phyloP scores from a whole-genome alignment of 1,140 invertebrate genomes.

The Drosophila guanche region DNA sequence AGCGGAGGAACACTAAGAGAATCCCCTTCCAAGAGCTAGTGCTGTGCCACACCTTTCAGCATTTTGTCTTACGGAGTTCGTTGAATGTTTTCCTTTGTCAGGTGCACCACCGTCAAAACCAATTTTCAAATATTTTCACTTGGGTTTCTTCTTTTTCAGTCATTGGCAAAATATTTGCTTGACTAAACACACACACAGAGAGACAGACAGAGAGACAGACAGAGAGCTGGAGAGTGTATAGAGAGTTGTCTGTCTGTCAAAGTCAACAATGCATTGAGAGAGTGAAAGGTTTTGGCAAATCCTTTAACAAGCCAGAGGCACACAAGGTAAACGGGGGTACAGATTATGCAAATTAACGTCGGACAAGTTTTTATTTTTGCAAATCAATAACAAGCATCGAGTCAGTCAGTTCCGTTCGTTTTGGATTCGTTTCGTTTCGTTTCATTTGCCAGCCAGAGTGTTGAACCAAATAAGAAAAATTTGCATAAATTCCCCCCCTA shows the following conservation, averaged over 20 bases:
- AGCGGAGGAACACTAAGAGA: neutral
- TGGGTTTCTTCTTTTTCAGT: slow-evolving; percentile 54
- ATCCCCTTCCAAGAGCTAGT: neutral
- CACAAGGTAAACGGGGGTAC: slow-evolving; percentile 6
- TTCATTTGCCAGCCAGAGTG: slow-evolving; percentile 19
- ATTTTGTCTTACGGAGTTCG: slow-evolving; percentile 36
- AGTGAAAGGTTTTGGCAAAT: slow-evolving; percentile 71
- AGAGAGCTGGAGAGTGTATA: slow-evolving; percentile 6
- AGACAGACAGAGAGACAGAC: slow-evolving; percentile 16
- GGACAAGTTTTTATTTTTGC: slow-evolving; percentile 48
- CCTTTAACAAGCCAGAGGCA: slow-evolving; percentile 70
- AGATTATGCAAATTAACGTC: slow-evolving; percentile 76
- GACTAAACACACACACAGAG: slow-evolving; percentile 61
- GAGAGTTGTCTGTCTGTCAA: slow-evolving; percentile 37
- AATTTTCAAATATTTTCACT: slow-evolving; percentile 83
- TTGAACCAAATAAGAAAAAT: slow-evolving; percentile 52
- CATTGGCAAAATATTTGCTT: slow-evolving; percentile 74
- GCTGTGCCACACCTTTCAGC: neutral
- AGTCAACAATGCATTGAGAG: slow-evolving; percentile 74
- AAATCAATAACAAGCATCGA: slow-evolving; percentile 68
- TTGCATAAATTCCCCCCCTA: slow-evolving; percentile 64
- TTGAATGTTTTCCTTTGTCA: slow-evolving; percentile 76
- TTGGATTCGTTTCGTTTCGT: neutral
- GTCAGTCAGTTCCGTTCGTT: slow-evolving; percentile 30
- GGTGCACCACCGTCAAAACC: slow-evolving; percentile 74